Percentiles rank a stretch among this genome's conserved stretches.
phyloP scores from a whole-genome alignment of 2,888 invertebrate genomes.

The Microplitis manilae region DNA sequence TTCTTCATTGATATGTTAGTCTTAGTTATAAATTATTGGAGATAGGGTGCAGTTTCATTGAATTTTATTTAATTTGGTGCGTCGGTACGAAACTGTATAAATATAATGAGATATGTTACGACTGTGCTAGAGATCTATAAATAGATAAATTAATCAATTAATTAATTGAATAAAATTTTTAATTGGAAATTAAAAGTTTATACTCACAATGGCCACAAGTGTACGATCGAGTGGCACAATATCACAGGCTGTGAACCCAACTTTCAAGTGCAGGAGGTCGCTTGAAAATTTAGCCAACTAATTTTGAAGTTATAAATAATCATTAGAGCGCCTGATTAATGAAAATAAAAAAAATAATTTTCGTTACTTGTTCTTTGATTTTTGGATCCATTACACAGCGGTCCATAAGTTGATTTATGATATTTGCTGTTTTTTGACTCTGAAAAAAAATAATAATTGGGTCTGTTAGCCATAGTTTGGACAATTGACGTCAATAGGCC shows the following conservation, averaged over 20 bases:
- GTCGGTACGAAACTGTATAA: not conserved
- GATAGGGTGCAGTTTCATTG: not conserved
- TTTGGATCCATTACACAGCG: not conserved
- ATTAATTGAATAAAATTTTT: not conserved
- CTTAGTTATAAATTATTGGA: not conserved
- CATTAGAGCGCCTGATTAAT: too few relatives aligned
- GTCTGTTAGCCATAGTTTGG: too few relatives aligned
- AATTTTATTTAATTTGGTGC: not conserved
- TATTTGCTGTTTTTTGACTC: not conserved
- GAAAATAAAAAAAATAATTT: not conserved
- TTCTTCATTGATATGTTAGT: not conserved
- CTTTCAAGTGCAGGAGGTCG: not conserved
- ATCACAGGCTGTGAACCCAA: not conserved
- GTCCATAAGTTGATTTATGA: not conserved
- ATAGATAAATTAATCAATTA: too few relatives aligned
- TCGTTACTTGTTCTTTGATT: not conserved
- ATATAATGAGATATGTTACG: not conserved
- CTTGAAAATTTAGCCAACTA: not conserved
- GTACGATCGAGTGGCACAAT: not conserved
- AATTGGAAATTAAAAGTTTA: not conserved
- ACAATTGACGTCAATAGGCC: not conserved
- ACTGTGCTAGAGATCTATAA: not conserved
- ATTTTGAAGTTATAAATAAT: too few relatives aligned
- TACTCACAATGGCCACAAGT: not conserved
- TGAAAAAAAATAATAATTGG: not conserved